Evolutionary conservation across 1,140 invertebrate species (phyloP), one percentile per base, ranked within the genome.

Genomic region (Matsumurasca onukii): DNA sequence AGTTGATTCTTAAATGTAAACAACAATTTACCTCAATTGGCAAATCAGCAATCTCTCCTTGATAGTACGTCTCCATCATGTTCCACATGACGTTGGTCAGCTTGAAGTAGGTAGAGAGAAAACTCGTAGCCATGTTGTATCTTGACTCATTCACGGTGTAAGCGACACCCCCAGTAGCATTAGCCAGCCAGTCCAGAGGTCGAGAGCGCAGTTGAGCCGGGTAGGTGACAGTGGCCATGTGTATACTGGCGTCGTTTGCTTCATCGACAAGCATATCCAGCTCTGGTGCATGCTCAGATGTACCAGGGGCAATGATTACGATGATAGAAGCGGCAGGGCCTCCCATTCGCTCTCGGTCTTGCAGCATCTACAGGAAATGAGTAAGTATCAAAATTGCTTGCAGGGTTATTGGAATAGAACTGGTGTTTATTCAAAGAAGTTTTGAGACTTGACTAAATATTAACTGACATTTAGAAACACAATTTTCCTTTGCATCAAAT

Each of bases 271-370:
- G 64, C 31, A 72, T 68, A 29, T 67, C 70, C 9, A 74, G 39
- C n/a, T 73, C 72, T 1, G 71, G 72, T 17, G 69, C 59, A 63
- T 71, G 69, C 31, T 77, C 75, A n/a, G 76, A 74, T 71, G 81
- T 83, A 3, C 82, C 83, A 3, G 82, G 78, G 17, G 82, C 81
- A 51, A 85, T 80, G 3, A 85, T 71, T n/a, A 86, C 77, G 66
- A 86, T 82, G 17, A 85, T 80, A 57, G 83, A 82, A 71, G 78
- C 82, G 0, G 83, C 83, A 1, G 82, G 77, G 5, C 81, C 81
- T 29, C 76, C 52, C 12, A 67, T 67, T 34, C 71, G 74, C 1
- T 74, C 75, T n/a, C 80, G 74, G 12, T 83, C 80, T 69, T 80
- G 78, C 17, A 86, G 73, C 79, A 85, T 79, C 76, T 81, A 70